Evolutionary conservation across 2,113 vertebrate species (phyloP).

Genomic region (Entelurus aequoreus): DNA sequence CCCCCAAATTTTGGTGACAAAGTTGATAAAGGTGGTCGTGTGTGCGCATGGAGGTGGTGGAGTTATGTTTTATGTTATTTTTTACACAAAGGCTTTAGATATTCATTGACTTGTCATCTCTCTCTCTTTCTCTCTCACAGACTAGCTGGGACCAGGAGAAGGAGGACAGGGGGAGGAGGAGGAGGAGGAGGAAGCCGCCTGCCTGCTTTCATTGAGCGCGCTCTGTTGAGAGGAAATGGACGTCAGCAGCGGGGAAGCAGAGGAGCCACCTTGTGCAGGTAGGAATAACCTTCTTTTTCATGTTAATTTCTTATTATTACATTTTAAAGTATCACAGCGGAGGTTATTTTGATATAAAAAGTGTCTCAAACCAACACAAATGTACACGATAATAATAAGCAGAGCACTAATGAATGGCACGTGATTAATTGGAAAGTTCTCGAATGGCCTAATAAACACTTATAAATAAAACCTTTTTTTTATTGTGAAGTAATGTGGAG

Average conservation of each 20-base stretch:
- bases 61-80: too few species aligned
- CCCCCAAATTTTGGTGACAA: too few species aligned
- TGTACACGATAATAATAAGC: background rate
- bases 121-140: too few species aligned
- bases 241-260: conserved; percentile 24
- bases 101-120: too few species aligned
- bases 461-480: background rate
- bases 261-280: conserved; percentile 37
- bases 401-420: too few species aligned
- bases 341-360: background rate
- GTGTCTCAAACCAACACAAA: background rate
- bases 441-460: background rate
- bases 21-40: too few species aligned
- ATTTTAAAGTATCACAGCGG: background rate
- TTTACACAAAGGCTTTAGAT: too few species aligned
- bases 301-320: background rate
- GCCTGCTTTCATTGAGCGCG: conserved; percentile 22
- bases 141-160: too few species aligned
- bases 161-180: conserved; percentile 7
- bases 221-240: conserved; percentile 50
- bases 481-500: background rate
- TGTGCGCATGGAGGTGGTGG: too few species aligned
- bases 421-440: too few species aligned
- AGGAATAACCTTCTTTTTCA: conserved; percentile 11
- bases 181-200: conserved; percentile 24